Base-by-base conservation (phyloP, 2,113 vertebrate species). In the Syngnathus typhle region DNA sequence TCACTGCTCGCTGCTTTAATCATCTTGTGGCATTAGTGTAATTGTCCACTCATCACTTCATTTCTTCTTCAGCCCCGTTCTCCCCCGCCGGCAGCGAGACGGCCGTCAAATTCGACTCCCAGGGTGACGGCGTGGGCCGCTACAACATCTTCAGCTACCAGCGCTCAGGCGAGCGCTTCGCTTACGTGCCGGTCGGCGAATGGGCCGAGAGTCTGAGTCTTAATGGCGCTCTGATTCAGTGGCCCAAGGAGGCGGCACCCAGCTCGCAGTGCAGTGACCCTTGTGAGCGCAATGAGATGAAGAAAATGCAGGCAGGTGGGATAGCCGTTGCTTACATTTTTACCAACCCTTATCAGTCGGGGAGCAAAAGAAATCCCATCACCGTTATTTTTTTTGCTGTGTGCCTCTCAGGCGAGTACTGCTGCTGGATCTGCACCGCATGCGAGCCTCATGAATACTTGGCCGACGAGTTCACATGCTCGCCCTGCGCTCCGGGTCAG, bases 71-170 rank as follows among this genome's bases (percentile, higher is more conserved):
- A 99, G 97, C 95, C 82, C 97, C 96, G 27, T 98, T 96, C 78
- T 92, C 92, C 67, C 92, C 95, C 43, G 87, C 92, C 6, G 94
- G 90, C 36, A 90, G 81, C 0, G 96, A 98, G 79, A 96, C 89
- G 18, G 80, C 87, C n/a, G 94, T 99, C 71, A 99, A 98, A 86
- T 99, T 99, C 80, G 97, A 99, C 64, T 85, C 90, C 55, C 95
- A 93, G 32, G 97, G 97, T 61, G 97, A 99, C 5, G 96, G 96
- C 68, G 87, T 98, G 79, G 97, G 96, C 46, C 88, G 92, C 68
- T 98, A 99, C 91, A 99, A 98, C 16, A 95, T 99, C 81, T 99
- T 98, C 92, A 99, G 96, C 85, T 99, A 97, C 88, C 96, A 98
- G 86, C 85, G 88, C 36, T 75, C 86, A 1, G 91, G 89, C 41